These are phyloP conservation scores for Euspilapteryx auroguttella DNA, from an alignment of 2,888 invertebrate species.

Conservation along the genomic window DNA sequence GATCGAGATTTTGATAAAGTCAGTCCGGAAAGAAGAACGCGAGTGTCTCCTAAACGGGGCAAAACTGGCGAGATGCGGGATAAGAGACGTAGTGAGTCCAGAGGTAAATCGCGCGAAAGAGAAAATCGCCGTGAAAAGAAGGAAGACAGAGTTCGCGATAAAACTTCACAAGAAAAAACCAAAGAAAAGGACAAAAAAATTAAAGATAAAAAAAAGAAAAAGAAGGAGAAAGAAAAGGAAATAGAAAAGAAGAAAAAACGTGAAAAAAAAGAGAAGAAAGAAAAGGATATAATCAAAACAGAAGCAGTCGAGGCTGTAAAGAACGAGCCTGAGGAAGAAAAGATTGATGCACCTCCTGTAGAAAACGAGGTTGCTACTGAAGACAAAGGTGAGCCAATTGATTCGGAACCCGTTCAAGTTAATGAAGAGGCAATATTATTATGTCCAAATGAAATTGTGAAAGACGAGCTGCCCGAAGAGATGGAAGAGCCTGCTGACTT, in stretches of 20 bases:
- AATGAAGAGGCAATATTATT: constrained; percentile 7
- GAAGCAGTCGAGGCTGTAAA: constrained; percentile 24
- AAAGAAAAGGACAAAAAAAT: constrained; percentile 56
- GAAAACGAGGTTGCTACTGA: constrained; percentile 17
- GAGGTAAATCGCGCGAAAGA: constrained; percentile 48
- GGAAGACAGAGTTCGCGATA: constrained; percentile 40
- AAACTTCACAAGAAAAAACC: constrained; percentile 41
- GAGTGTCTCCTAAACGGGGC: constrained; percentile 34
- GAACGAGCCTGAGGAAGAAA: constrained; percentile 29
- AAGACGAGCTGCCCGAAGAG: too few relatives aligned
- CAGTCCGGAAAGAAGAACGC: constrained; percentile 39
- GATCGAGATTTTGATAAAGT: constrained; percentile 38
- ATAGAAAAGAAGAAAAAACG: constrained; percentile 53
- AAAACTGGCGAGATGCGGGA: constrained; percentile 27
- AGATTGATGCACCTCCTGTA: too few relatives aligned
- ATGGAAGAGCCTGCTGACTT: constrained; percentile 32
- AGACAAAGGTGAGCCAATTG: constrained; percentile 8
- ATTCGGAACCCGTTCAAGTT: constrained; percentile 5
- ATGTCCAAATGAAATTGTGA: too few relatives aligned
- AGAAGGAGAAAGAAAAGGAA: constrained; percentile 55
- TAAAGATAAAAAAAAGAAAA: constrained; percentile 38
- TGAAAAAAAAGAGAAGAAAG: constrained; percentile 59
- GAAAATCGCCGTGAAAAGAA: constrained; percentile 58
- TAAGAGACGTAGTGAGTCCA: constrained; percentile 44
- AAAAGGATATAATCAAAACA: constrained; percentile 36